A percentile compares a stretch with the other conserved stretches of the same genome.
These are phyloP conservation scores for Glaucopsyche alexis DNA, from an alignment of 2,888 invertebrate genomes.

Conservation along the genomic window DNA sequence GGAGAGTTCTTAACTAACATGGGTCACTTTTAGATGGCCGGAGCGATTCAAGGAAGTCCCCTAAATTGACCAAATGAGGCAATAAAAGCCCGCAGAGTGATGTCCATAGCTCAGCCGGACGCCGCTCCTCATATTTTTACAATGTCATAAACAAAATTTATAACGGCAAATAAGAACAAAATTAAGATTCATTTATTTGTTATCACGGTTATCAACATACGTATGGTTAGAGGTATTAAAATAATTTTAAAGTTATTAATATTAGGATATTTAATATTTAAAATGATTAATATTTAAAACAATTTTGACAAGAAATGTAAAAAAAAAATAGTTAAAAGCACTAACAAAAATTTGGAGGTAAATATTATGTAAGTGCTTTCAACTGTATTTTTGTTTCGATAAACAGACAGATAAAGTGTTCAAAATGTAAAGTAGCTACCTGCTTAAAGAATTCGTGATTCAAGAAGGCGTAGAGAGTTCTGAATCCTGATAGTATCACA, in stretches of 20 bases:
- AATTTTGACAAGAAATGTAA: no score
- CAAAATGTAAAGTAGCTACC: constrained; percentile 3
- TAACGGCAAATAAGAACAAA: constrained; percentile 10
- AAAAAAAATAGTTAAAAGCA: no score
- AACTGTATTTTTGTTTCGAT: not conserved
- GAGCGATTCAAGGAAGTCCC: constrained; percentile 68
- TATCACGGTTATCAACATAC: not conserved
- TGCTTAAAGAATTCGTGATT: constrained; percentile 10
- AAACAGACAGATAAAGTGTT: not conserved
- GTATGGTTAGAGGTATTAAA: no score
- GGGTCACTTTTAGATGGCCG: constrained; percentile 50
- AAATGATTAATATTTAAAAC: no score
- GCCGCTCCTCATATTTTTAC: constrained; percentile 71
- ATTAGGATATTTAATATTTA: no score
- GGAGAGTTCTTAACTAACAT: not conserved
- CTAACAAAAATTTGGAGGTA: no score
- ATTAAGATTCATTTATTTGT: not conserved
- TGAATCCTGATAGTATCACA: constrained; percentile 7
- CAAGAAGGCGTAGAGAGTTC: constrained; percentile 13
- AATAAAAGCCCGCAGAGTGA: constrained; percentile 70
- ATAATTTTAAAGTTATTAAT: no score
- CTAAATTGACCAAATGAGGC: constrained; percentile 68
- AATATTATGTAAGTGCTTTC: not conserved
- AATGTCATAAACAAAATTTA: constrained; percentile 19
- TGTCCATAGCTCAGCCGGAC: constrained; percentile 56